Evolutionary conservation across 2,888 invertebrate genomes (phyloP), one percentile per base, ranked within the genome.

Genomic region (Loripinus fragilis): DNA sequence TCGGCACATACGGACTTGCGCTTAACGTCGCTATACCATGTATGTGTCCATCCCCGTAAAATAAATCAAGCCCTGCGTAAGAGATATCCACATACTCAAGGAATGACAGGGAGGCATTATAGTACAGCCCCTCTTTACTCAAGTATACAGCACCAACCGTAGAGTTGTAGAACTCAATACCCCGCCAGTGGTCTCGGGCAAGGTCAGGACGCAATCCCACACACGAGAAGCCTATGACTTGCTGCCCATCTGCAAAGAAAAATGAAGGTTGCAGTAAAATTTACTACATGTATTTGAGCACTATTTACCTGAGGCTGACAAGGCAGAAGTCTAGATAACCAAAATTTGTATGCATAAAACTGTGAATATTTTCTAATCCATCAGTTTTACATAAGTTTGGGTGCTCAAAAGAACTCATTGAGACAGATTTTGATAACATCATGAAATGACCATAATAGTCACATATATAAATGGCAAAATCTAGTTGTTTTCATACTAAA

Each of bases 171-270:
- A 98, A 98, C 85, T 96, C 95, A 68, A 99, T 93, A 1, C 99
- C 99, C 91, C 97, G 95, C 99, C 99, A 99, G 93, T 97, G 96
- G 79, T 92, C 89, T 23, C 85, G 95, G 93, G 83, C 95, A 94
- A 12, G 95, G 76, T 87, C 88, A 75, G 86, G 85, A 73, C 83
- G 84, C 48, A 88, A 74, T 0, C 97, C 96, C 66, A 95, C 95
- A 93, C 98, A 99, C 90, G 97, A 95, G 70, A 99, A 96, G 15
- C 96, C 98, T 76, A 99, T 95, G 92, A 98, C 98, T 42, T 97
- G 97, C 93, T 99, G 98, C 91, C 97, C 97, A 93, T 98, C 95
- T 96, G 92, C 12, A 84, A 76, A 33, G 55, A 48, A 48, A 25
- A 52, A 68, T 65, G 55, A 64, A n/a, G n/a, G n/a, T n/a, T n/a